A percentile compares a stretch with the other conserved stretches of the same genome.
phyloP scores from a whole-genome alignment of 2,888 invertebrate species.

The Aleiodes alternator region DNA sequence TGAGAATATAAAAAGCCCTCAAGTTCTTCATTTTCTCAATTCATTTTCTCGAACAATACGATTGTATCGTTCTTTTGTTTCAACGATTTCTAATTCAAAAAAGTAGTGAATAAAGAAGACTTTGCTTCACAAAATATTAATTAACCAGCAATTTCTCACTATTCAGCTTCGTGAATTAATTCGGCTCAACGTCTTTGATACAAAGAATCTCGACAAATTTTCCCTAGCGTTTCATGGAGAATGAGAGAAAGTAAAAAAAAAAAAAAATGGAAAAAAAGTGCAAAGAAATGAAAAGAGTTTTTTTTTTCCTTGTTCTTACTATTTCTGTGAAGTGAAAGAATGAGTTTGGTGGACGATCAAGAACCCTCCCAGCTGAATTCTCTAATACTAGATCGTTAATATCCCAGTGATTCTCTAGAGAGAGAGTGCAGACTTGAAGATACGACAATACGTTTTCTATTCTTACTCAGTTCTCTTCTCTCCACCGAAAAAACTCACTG shows the following conservation, averaged over 20 bases:
- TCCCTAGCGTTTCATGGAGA: background rate
- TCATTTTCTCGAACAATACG: background rate
- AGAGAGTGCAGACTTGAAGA: constrained; percentile 24
- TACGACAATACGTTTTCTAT: constrained; percentile 38
- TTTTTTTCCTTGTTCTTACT: constrained; percentile 18
- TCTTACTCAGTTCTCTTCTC: constrained; percentile 10
- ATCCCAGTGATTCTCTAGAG: constrained; percentile 29
- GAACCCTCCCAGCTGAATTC: constrained; percentile 18
- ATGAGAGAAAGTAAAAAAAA: constrained; percentile 1
- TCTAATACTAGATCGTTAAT: constrained; percentile 36
- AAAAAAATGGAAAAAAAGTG: background rate
- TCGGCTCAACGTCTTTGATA: background rate
- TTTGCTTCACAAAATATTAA: constrained; percentile 7
- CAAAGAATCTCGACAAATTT: constrained; percentile 12
- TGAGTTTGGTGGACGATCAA: constrained; percentile 27
- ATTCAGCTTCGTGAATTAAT: constrained; percentile 5
- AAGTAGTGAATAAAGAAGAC: constrained; percentile 1
- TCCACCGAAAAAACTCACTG: background rate
- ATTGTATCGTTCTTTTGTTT: background rate
- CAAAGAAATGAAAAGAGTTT: constrained; percentile 11
- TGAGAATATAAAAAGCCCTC: background rate
- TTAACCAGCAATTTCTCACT: constrained; percentile 10
- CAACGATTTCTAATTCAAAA: constrained; percentile 9
- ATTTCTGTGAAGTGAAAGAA: constrained; percentile 1
- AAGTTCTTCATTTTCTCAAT: background rate